phyloP scores from a whole-genome alignment of 2,888 invertebrate genomes.

The Ectemnius continuus region DNA sequence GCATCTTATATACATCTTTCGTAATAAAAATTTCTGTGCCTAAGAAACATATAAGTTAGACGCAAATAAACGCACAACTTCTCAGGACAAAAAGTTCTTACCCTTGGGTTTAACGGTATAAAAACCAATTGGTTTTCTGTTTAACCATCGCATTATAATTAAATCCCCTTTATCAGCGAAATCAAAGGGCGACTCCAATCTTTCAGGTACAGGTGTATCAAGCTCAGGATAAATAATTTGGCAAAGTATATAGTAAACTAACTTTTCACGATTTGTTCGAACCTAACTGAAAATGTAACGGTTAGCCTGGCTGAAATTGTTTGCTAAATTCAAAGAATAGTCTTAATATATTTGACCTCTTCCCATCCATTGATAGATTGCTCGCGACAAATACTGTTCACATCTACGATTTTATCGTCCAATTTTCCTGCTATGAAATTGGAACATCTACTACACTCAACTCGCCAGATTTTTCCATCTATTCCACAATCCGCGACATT shows the following conservation, averaged over 20 bases:
- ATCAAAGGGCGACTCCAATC: slow-evolving; percentile 66
- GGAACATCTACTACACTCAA: slow-evolving; percentile 57
- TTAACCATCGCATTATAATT: slow-evolving; percentile 65
- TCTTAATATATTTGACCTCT: slow-evolving; percentile 22
- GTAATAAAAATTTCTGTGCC: slow-evolving; percentile 67
- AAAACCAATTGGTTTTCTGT: slow-evolving; percentile 72
- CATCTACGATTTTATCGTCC: slow-evolving; percentile 40
- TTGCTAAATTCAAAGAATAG: not conserved
- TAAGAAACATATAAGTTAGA: slow-evolving; percentile 31
- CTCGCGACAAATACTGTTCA: slow-evolving; percentile 23
- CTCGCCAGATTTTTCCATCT: slow-evolving; percentile 48
- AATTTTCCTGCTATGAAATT: slow-evolving; percentile 51
- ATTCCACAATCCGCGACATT: slow-evolving; percentile 50
- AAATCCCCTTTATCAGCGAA: slow-evolving; percentile 65
- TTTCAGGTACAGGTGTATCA: slow-evolving; percentile 63
- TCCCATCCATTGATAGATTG: slow-evolving; percentile 27
- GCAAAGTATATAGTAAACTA: slow-evolving; percentile 65
- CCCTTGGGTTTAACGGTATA: slow-evolving; percentile 76
- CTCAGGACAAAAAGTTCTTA: slow-evolving; percentile 32
- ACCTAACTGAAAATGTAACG: slow-evolving; percentile 50
- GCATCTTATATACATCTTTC: slow-evolving; percentile 69
- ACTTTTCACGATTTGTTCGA: slow-evolving; percentile 60
- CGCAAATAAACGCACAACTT: not conserved
- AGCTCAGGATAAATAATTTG: slow-evolving; percentile 70
- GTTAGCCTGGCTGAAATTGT: not conserved